Base-by-base conservation (phyloP, 2,797 vertebrate genomes). In the Mus spretus region DNA sequence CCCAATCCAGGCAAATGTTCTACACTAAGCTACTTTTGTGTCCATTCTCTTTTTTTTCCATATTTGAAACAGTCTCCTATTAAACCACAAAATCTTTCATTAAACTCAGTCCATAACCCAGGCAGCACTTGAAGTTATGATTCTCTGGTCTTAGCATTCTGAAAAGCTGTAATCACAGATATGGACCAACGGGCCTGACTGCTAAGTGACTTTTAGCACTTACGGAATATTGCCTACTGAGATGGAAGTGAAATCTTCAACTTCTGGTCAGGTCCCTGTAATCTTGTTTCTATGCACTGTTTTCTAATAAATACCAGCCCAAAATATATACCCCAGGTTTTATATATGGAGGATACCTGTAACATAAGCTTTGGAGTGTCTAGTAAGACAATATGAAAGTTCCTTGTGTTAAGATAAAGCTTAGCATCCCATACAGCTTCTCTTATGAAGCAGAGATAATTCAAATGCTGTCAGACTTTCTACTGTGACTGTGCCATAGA, bases 401-500 rank as follows among this genome's bases (percentile, higher is more conserved):
- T n/a, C 65, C 57, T 72, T 40, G 11, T 0, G 2, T 80, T 70
- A 31, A 90, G 74, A 65, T 70, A n/a, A 79, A 82, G 78, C 77
- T 34, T 37, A n/a, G 19, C 63, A 89, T 88, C 10, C 83, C 0
- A 0, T 28, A 1, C 19, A 0, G 87, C 22, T 83, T 50, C 44
- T 78, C 31, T n/a, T 0, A 44, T 34, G 77, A 31, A 96, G 65
- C 55, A 26, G 65, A 92, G n/a, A 47, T 81, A 84, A 95, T 95
- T 94, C 50, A 79, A 84, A 77, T 1, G 24, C 24, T 57, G 0
- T 53, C 15, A 79, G 95, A 31, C 77, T 94, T 40, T 95, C 85
- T 61, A 57, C 89, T 53, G 22, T 95, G 96, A 87, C 97, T 97
- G 82, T 50, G 9, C 19, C 91, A 74, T 95, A 87, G 72, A 61